These are phyloP conservation scores for Enteromius anoplus DNA, from an alignment of 2,797 vertebrate genomes.

Conservation along the genomic window DNA sequence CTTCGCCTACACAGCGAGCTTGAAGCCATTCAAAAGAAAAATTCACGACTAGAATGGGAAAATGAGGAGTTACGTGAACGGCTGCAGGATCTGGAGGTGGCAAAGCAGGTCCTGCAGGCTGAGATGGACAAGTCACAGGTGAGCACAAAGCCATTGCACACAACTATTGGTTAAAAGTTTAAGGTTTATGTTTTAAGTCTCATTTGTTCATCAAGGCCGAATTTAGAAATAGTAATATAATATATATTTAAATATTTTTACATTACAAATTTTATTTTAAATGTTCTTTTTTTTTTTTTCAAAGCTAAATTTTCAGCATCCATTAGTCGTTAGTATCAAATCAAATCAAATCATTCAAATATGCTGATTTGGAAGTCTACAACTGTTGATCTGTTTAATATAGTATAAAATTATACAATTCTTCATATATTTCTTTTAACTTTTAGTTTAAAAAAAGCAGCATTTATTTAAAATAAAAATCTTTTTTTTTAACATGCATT, in stretches of 20 bases:
- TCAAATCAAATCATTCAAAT: not conserved
- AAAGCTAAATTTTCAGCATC: not conserved
- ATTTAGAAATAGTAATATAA: not conserved
- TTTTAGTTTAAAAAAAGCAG: not conserved
- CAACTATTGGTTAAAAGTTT: not conserved
- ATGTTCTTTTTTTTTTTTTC: not conserved
- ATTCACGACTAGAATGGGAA: conserved; percentile 88
- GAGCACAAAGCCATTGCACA: conserved; percentile 46
- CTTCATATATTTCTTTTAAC: not conserved
- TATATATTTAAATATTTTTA: not conserved
- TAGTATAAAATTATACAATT: not conserved
- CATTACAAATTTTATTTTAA: not conserved
- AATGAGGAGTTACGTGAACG: conserved; percentile 89
- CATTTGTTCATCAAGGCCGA: not conserved
- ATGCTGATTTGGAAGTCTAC: not conserved
- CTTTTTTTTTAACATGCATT: not conserved
- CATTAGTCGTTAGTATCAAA: not conserved
- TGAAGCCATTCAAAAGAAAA: conserved; percentile 88
- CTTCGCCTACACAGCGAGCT: conserved; percentile 92
- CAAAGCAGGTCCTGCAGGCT: conserved; percentile 91
- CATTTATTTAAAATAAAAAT: not conserved
- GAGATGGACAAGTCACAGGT: conserved; percentile 92
- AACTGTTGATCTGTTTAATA: not conserved
- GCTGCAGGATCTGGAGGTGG: conserved; percentile 89
- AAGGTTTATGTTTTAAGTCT: not conserved